Percentiles rank a stretch among this genome's conserved stretches.
These are phyloP conservation scores for Whitmania pigra DNA, from an alignment of 1,140 invertebrate species.

Conservation along the genomic window DNA sequence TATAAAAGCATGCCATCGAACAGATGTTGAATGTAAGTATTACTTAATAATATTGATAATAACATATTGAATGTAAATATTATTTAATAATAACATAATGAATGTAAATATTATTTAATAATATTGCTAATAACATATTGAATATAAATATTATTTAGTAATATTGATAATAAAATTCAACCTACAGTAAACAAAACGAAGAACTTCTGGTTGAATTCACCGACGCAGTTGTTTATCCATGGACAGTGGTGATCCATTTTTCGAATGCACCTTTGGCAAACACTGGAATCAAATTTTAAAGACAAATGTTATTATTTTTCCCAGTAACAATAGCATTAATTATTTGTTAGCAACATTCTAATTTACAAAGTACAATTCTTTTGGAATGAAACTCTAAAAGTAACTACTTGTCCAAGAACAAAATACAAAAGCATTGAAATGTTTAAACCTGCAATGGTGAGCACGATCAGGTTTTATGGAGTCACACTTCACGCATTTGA, in stretches of 20 bases:
- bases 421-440: background rate
- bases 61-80: no score
- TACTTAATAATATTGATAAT: no score
- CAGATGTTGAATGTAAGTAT: no score
- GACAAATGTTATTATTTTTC: background rate
- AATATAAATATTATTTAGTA: background rate
- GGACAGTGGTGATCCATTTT: constrained; percentile 99
- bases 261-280: constrained; percentile 62
- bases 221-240: constrained; percentile 96
- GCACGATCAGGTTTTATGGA: constrained; percentile 96
- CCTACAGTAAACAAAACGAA: constrained; percentile 96
- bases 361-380: no score
- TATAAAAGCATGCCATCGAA: no score
- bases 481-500: constrained; percentile 95
- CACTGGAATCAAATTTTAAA: constrained; percentile 31
- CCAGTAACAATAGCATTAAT: background rate
- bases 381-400: no score
- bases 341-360: background rate
- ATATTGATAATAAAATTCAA: constrained; percentile 10
- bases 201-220: constrained; percentile 98
- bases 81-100: background rate
- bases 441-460: constrained; percentile 88
- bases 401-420: background rate
- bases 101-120: no score
- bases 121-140: no score